phyloP scores from a whole-genome alignment of 2,888 invertebrate genomes.

The Nomada fucata region DNA sequence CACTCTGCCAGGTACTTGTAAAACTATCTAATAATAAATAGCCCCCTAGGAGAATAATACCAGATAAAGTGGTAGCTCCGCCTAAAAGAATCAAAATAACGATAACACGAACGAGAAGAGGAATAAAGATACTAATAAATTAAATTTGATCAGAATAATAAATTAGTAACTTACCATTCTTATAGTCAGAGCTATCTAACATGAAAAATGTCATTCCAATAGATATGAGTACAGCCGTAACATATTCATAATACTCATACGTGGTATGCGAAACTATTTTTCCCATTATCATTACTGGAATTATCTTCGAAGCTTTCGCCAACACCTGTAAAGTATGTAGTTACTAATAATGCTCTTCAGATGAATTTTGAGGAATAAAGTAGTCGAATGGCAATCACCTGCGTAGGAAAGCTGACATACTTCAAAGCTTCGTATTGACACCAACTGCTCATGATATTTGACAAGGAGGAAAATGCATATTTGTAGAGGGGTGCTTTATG shows the following conservation, averaged over 20 bases:
- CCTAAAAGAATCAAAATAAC: slow-evolving; percentile 78
- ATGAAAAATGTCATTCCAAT: slow-evolving; percentile 97
- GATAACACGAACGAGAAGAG: neutral
- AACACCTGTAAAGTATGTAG: slow-evolving; percentile 86
- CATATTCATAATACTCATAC: slow-evolving; percentile 96
- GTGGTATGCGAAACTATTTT: slow-evolving; percentile 94
- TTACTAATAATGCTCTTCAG: slow-evolving; percentile 68
- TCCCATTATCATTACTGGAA: slow-evolving; percentile 99
- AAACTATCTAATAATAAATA: slow-evolving; percentile 99
- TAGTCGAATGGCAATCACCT: slow-evolving; percentile 86
- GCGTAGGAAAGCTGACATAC: slow-evolving; percentile 98
- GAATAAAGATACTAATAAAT: neutral
- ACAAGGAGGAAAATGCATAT: slow-evolving; percentile 97
- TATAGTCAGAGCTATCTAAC: slow-evolving; percentile 90
- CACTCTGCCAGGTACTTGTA: slow-evolving; percentile 99
- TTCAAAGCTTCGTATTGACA: slow-evolving; percentile 99
- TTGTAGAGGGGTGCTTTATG: slow-evolving; percentile 96
- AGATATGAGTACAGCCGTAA: slow-evolving; percentile 95
- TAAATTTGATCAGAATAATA: neutral
- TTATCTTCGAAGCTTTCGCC: slow-evolving; percentile 99
- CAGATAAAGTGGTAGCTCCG: slow-evolving; percentile 92
- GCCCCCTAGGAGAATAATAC: slow-evolving; percentile 92
- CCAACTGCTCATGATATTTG: slow-evolving; percentile 99
- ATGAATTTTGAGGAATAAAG: neutral
- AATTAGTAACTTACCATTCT: slow-evolving; percentile 83